phyloP scores from a whole-genome alignment of 2,797 vertebrate species.

The Amblyopsis hoosieri region DNA sequence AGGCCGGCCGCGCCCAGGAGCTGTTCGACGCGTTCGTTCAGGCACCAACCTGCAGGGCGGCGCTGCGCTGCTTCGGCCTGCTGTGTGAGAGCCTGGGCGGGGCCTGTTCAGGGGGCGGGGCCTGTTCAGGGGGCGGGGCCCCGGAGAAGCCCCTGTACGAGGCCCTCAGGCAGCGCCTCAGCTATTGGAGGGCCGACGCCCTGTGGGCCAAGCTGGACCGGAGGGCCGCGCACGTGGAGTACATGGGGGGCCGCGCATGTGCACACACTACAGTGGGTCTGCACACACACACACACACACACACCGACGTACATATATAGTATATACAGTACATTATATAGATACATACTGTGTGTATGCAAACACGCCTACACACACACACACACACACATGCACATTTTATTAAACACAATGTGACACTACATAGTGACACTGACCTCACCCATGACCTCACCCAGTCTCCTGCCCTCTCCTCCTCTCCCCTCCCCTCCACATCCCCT shows the following conservation, averaged over 20 bases:
- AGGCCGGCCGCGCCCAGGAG: slow-evolving; percentile 77
- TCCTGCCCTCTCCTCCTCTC: too few relatives aligned
- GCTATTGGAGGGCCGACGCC: slow-evolving; percentile 95
- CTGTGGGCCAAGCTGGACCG: slow-evolving; percentile 95
- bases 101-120: slow-evolving; percentile 64
- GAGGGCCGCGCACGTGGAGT: slow-evolving; percentile 87
- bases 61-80: slow-evolving; percentile 87
- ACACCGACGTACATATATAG: too few relatives aligned
- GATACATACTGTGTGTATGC: too few relatives aligned
- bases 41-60: slow-evolving; percentile 89
- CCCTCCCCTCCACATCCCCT: neutral
- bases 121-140: slow-evolving; percentile 22
- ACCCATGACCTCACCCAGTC: too few relatives aligned
- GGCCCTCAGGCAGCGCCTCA: slow-evolving; percentile 87
- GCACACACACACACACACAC: too few relatives aligned
- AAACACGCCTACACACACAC: neutral
- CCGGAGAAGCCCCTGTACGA: slow-evolving; percentile 81
- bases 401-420: neutral
- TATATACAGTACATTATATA: too few relatives aligned
- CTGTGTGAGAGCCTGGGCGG: slow-evolving; percentile 88
- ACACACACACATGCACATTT: neutral
- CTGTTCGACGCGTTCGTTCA: slow-evolving; percentile 93
- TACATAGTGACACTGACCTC: too few relatives aligned
- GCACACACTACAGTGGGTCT: slow-evolving; percentile 83
- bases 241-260: slow-evolving; percentile 85